A percentile compares a stretch with the other conserved stretches of the same genome.
These are phyloP conservation scores for Napeogenes inachia DNA, from an alignment of 2,888 invertebrate species.

Conservation along the genomic window DNA sequence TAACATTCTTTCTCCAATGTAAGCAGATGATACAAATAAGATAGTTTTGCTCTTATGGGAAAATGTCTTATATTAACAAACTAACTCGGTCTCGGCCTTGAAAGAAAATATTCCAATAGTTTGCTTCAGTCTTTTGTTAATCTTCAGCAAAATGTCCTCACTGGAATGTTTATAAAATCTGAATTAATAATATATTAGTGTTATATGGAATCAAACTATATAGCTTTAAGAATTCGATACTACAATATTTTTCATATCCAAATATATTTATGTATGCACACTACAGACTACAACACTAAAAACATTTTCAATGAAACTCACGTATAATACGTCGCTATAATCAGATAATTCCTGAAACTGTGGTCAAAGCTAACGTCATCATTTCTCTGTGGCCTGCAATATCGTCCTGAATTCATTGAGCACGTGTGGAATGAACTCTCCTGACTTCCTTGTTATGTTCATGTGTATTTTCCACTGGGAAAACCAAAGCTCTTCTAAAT, in stretches of 20 bases:
- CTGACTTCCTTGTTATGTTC: too few species aligned
- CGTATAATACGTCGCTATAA: not conserved
- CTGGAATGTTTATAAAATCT: slow-evolving; percentile 60
- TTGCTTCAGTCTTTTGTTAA: too few species aligned
- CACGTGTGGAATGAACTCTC: slow-evolving; percentile 18
- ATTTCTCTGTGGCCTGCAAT: slow-evolving; percentile 14
- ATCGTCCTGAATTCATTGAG: slow-evolving; percentile 15
- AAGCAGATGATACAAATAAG: slow-evolving; percentile 27
- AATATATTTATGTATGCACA: too few species aligned
- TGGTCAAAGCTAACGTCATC: slow-evolving; percentile 4
- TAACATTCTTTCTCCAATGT: too few species aligned
- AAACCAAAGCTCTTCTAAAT: too few species aligned
- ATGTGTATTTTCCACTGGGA: too few species aligned
- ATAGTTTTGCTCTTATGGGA: slow-evolving; percentile 53
- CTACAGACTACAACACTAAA: too few species aligned
- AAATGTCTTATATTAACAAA: slow-evolving; percentile 68
- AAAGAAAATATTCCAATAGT: too few species aligned
- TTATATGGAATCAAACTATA: too few species aligned
- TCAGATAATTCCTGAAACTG: slow-evolving; percentile 1
- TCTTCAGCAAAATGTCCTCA: slow-evolving; percentile 55
- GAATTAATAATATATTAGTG: not conserved
- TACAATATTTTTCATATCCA: too few species aligned
- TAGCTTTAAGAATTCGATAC: too few species aligned
- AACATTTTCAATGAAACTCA: not conserved
- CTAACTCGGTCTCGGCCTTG: slow-evolving; percentile 35